Evolutionary conservation across 2,888 invertebrate species (phyloP), one percentile per base, ranked within the genome.

Genomic region (Portevinia maculata): DNA sequence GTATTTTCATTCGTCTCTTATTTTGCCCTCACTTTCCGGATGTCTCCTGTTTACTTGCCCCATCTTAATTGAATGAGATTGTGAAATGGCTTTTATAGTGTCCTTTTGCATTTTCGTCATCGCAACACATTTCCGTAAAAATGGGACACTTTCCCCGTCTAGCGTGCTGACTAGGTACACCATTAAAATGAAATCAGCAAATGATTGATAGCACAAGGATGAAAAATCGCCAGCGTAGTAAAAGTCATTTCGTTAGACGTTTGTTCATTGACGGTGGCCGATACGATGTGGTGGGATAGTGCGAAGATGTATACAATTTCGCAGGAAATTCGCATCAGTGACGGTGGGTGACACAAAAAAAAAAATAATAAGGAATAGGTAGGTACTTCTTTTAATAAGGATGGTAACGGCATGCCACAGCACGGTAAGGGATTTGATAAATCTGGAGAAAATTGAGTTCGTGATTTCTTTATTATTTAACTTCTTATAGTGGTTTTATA

Each of bases 391-490:
- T 59, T 57, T 52, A 65, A 53, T 60, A 65, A 67, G 65, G 62
- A 19, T 53, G 13, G 5, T 11, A 19, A n/a, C 3, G 3, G 7
- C 21, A 24, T 24, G 24, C 24, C 5, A 24, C 24, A 32, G 39
- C 9, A 21, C 41, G 13, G 19, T 7, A 24, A 19, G 19, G 46
- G 52, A 46, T 48, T 32, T 21, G 44, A 46, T 41, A 69, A 67
- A 81, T 67, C 67, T 65, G 62, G 41, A 17, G 65, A 60, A 78
- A 83, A 76, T 78, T 78, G 78, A 83, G 83, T 83, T 83, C 83
- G 83, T 83, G 83, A 76, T 83, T 83, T 83, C 60, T 83, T 83
- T 78, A 83, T 83, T 83, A 83, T 83, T 83, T 76, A 71, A 83
- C 83, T 78, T 83, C 83, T 83, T 83, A 83, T 64, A 57, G 34